Evolutionary conservation across 2,888 invertebrate species (phyloP), one percentile per base, ranked within the genome.

Genomic region (Mactromeris polynyma): DNA sequence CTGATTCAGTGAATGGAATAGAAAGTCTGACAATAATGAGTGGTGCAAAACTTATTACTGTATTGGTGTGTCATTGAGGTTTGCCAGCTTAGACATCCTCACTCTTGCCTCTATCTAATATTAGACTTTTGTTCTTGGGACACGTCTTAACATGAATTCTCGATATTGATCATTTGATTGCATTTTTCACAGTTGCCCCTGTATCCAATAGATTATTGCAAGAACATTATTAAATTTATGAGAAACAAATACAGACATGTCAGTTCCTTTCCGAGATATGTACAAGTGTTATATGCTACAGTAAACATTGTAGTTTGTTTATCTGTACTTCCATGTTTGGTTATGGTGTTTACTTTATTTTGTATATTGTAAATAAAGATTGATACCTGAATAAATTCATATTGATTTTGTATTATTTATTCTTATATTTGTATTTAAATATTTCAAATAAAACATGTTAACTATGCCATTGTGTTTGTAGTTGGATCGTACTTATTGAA

Each of bases 321-420:
- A 51, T 46, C 46, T 31, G 1, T 46, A 19, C n/a, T 51, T 9
- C 6, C 0, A 78, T 36, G 38, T 33, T 17, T 40, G 42, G 17
- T 36, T 78, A 17, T 78, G n/a, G 31, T 26, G 80, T 80, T 80
- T 6, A 80, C n/a, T 31, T 80, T 46, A 80, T 40, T 80, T 42
- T 2, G 80, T 46, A 40, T 78, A 38, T 11, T 46, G 46, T 46
- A 46, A 46, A 46, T 46, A 64, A 64, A 26, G 26, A 64, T 64
- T 64, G 58, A 26, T 26, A 64, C 58, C 3, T 64, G 21, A 26
- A 64, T 64, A 64, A 64, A n/a, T 64, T 64, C 58, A 26, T 64
- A 64, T 64, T 64, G 26, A 26, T 64, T 26, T 64, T n/a, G 58
- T 64, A 64, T 26, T 64, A n/a, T 64, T 64, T 64, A 6, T 26